Evolutionary conservation across 2,888 invertebrate species (phyloP).

Genomic region (Drosophila imparisetae): DNA sequence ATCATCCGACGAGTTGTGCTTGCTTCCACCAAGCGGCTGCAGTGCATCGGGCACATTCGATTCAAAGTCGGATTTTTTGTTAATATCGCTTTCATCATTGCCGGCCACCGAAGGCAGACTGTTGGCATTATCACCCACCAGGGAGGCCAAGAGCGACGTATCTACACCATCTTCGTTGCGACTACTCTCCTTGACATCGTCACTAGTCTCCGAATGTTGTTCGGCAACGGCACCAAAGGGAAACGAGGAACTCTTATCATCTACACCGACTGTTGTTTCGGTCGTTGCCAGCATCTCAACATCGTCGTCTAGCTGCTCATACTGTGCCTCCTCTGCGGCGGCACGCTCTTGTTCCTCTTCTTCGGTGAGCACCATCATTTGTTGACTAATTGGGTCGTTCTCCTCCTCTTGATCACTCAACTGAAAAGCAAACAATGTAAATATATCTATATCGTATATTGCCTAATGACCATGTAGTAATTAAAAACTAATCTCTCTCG

Average conservation of each 20-base stretch:
- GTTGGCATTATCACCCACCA: constrained; percentile 85
- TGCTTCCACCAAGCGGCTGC: constrained; percentile 62
- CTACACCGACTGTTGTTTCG: constrained; percentile 66
- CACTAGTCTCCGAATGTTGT: constrained; percentile 83
- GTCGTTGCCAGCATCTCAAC: constrained; percentile 67
- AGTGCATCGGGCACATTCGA: constrained; percentile 61
- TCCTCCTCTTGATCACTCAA: constrained; percentile 70
- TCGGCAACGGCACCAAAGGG: constrained; percentile 81
- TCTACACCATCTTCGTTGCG: constrained; percentile 80
- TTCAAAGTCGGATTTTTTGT: constrained; percentile 76
- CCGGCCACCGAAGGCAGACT: constrained; percentile 84
- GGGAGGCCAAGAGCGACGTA: constrained; percentile 83
- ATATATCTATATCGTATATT: not conserved
- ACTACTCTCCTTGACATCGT: constrained; percentile 78
- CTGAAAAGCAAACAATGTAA: constrained; percentile 50
- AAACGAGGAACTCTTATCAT: constrained; percentile 85
- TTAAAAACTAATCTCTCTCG: not conserved
- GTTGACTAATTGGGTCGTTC: constrained; percentile 31
- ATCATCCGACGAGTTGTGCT: constrained; percentile 80
- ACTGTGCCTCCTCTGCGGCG: constrained; percentile 41
- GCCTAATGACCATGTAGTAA: not conserved
- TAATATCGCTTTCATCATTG: constrained; percentile 76
- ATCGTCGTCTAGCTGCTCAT: constrained; percentile 68
- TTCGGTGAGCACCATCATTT: constrained; percentile 35
- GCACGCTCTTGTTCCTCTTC: constrained; percentile 47